Evolutionary conservation across 2,797 vertebrate genomes (phyloP), one percentile per base, ranked within the genome.

Genomic region (Cichlasoma orientale): DNA sequence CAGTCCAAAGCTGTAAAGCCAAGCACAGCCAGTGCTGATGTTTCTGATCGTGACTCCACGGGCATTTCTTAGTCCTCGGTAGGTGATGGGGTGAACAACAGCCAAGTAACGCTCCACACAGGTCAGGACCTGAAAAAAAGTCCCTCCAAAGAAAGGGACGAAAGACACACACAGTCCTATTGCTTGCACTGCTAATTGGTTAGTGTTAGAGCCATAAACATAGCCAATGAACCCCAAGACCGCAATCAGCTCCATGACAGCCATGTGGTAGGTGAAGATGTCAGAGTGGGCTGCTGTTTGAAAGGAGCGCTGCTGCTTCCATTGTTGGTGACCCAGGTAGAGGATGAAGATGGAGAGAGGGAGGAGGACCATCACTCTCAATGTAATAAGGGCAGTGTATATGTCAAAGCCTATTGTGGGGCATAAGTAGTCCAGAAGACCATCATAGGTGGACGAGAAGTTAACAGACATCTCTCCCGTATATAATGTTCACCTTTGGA

Each of bases 361-460:
- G 29, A 83, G 3, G 19, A 77, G 1, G n/a, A 86, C 3, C 61
- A 29, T 2, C 7, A 7, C 4, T 56, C 63, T 82, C 11, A 44
- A 1, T 14, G 0, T 11, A 2, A 0, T 0, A 16, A 0, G 0
- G 2, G 9, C 7, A 7, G 3, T 23, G 50, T 18, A 18, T 2
- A 38, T 54, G 19, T 21, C 21, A 4, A 2, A 0, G 68, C 0
- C 19, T 33, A 33, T 4, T 16, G 12, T 53, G 50, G 12, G 0
- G 19, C 47, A 70, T 31, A 54, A 2, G 7, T 36, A 18, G 59
- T 63, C 41, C 1, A 41, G 21, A n/a, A 36, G 18, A 3, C 0
- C n/a, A 33, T 33, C 38, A 8, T 8, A 71, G 52, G 23, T 71
- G 52, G 73, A 59, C 0, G 31, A 59, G 57, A 31, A 44, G 53